phyloP scores from a whole-genome alignment of 2,113 vertebrate genomes.

The Jacana jacana region DNA sequence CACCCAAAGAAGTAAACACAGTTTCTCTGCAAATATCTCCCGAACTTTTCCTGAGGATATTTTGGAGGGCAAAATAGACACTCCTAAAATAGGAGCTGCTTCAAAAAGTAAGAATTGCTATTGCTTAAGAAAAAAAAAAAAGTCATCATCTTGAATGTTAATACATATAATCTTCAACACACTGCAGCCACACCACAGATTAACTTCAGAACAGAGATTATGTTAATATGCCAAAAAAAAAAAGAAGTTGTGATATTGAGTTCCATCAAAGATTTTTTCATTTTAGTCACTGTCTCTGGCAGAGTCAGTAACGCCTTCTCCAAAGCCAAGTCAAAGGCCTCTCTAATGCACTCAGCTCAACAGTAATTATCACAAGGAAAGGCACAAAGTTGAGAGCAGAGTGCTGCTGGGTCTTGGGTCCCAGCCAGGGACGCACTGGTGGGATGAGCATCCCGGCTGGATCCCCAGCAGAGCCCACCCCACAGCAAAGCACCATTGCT shows the following conservation, averaged over 20 bases:
- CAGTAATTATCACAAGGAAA: neutral
- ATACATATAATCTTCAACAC: constrained; percentile 17
- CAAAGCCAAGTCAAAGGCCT: constrained; percentile 3
- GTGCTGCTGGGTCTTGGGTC: no score
- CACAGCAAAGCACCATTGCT: neutral
- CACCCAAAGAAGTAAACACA: neutral
- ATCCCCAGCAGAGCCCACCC: neutral
- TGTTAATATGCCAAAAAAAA: constrained; percentile 21
- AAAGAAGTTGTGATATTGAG: neutral
- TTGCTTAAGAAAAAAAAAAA: neutral
- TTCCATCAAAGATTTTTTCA: constrained; percentile 21
- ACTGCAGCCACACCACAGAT: constrained; percentile 19
- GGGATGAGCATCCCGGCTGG: neutral
- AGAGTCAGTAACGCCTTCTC: neutral
- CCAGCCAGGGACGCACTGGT: accelerated
- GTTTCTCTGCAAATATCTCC: neutral
- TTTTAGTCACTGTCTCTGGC: neutral
- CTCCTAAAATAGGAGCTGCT: constrained; percentile 17
- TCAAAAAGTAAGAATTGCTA: neutral
- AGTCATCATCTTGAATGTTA: neutral
- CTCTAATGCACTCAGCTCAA: neutral
- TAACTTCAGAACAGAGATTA: constrained; percentile 28
- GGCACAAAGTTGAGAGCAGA: neutral
- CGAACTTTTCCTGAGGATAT: neutral
- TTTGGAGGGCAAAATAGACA: neutral